Conservation (phyloP, 2,797 vertebrate genomes). For the Chromobotia macracanthus region DNA sequence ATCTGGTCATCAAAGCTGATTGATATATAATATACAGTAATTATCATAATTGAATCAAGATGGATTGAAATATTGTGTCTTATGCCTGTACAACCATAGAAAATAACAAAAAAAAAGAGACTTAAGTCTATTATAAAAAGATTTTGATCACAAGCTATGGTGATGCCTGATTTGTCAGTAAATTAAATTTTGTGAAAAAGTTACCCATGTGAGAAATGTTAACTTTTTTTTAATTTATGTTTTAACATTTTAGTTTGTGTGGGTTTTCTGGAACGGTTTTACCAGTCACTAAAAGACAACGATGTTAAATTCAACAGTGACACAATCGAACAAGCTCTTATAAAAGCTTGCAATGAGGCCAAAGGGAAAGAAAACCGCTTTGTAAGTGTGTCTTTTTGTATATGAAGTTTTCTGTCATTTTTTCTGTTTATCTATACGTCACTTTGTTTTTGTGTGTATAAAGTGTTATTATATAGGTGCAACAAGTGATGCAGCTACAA, state of each 20-base stretch:
- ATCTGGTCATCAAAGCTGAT: too few relatives aligned
- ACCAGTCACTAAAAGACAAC: slow-evolving; percentile 85
- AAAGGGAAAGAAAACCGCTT: slow-evolving; percentile 96
- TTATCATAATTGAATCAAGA: too few relatives aligned
- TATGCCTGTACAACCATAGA: too few relatives aligned
- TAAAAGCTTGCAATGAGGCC: slow-evolving; percentile 84
- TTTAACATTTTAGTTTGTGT: slow-evolving; percentile 84
- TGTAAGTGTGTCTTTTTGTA: slow-evolving; percentile 74
- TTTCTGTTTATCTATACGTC: neutral
- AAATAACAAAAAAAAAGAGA: too few relatives aligned
- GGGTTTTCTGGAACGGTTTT: slow-evolving; percentile 88
- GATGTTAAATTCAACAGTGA: slow-evolving; percentile 81
- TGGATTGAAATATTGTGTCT: too few relatives aligned
- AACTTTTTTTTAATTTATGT: neutral
- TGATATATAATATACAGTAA: too few relatives aligned
- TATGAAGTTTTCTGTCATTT: neutral
- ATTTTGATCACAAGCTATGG: too few relatives aligned
- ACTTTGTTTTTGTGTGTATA: slow-evolving; percentile 11
- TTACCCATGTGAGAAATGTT: neutral
- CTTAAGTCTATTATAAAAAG: too few relatives aligned
- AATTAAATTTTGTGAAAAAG: too few relatives aligned
- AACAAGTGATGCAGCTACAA: slow-evolving; percentile 94
- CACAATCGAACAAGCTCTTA: slow-evolving; percentile 85
- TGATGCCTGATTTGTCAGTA: too few relatives aligned
- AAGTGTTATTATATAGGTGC: slow-evolving; percentile 97